Evolutionary conservation across 2,797 vertebrate genomes (phyloP).

Genomic region (Silurus aristotelis): DNA sequence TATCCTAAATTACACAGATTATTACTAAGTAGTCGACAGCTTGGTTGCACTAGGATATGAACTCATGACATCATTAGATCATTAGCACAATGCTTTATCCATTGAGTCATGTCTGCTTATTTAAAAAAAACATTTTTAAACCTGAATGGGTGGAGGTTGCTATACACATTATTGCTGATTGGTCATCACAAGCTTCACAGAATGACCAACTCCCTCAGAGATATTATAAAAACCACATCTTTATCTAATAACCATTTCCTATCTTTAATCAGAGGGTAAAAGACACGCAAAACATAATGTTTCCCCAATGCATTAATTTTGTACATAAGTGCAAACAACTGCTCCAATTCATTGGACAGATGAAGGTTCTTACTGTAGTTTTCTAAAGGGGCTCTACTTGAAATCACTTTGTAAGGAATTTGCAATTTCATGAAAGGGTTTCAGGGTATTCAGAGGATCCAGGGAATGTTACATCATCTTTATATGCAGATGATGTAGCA

Average conservation of each 20-base stretch:
- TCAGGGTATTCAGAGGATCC: not conserved
- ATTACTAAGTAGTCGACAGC: not conserved
- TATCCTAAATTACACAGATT: not conserved
- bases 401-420: not conserved
- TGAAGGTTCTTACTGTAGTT: not conserved
- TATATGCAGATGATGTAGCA: not conserved
- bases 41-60: not conserved
- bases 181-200: not conserved
- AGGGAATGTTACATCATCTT: constrained; percentile 10
- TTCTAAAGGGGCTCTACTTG: not conserved
- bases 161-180: not conserved
- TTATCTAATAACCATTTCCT: not conserved
- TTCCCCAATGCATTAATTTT: not conserved
- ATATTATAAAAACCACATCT: not conserved
- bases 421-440: not conserved
- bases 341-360: not conserved
- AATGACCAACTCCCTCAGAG: not conserved
- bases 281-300: not conserved
- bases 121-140: not conserved
- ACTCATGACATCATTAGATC: not conserved
- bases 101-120: not conserved
- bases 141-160: not conserved
- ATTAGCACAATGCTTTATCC: not conserved
- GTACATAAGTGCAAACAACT: not conserved
- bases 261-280: not conserved